Percentiles rank a stretch among this genome's conserved stretches.
Evolutionary conservation across 2,113 vertebrate genomes (phyloP).

Genomic region (Pygoscelis adeliae): DNA sequence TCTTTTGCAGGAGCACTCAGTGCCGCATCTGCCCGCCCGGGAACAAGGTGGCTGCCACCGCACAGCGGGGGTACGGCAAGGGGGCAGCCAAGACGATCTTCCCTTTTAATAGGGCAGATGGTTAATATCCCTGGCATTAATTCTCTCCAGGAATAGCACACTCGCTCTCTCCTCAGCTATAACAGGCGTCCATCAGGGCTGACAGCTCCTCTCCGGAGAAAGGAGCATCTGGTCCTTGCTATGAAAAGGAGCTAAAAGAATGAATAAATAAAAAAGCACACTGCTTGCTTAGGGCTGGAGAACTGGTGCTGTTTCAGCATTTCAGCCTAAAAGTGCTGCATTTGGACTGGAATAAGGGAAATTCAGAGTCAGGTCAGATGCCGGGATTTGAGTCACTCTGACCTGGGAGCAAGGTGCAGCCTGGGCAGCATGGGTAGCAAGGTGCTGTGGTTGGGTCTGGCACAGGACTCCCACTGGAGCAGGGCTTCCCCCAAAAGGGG

Average conservation of each 20-base stretch:
- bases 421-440: background rate
- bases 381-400: too few species aligned
- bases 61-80: background rate
- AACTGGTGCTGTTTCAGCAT: background rate
- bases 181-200: slow-evolving; percentile 48
- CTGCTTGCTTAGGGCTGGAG: background rate
- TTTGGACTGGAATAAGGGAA: background rate
- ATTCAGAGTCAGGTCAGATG: background rate
- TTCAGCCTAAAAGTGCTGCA: background rate
- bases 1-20: background rate
- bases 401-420: background rate
- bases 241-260: slow-evolving; percentile 13
- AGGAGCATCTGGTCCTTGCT: slow-evolving; percentile 51
- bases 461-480: background rate
- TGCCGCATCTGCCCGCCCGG: accelerated
- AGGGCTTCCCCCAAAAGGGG: too few species aligned
- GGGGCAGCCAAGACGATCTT: background rate
- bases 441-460: background rate
- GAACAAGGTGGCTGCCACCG: background rate
- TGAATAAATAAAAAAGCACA: slow-evolving; percentile 9
- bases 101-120: slow-evolving; percentile 46
- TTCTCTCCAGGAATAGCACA: slow-evolving; percentile 49
- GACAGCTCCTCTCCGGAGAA: slow-evolving; percentile 29
- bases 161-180: background rate
- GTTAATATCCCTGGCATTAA: slow-evolving; percentile 45